Evolutionary conservation across 2,113 vertebrate genomes (phyloP), one percentile per base, ranked within the genome.

Genomic region (Myrmecobius fasciatus): DNA sequence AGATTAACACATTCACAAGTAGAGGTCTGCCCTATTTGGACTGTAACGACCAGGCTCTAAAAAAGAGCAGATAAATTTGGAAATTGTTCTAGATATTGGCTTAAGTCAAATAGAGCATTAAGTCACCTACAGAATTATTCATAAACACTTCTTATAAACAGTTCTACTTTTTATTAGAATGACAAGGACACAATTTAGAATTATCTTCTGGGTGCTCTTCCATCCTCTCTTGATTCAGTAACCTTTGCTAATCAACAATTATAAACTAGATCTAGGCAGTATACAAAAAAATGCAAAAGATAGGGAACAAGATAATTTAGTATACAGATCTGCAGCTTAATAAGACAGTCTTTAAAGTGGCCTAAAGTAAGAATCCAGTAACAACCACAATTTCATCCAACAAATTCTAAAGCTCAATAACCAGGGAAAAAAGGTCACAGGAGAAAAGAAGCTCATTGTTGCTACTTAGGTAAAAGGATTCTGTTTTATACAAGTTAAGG

Each of bases 371-470:
- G 36, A 22, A n/a, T 43, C 67, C n/a, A 83, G 67, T 43, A 83
- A 83, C 67, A 83, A 83, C 20, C n/a, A 83, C n/a, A 83, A 83
- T 24, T 83, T 83, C n/a, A 43, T 83, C n/a, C 6, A 83, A 83
- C 20, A 83, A 83, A 83, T 7, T 14, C 31, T 83, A 43, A 43
- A 43, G n/a, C 67, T 20, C 31, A 90, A 53, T 47, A 91, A 89
- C 90, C 89, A 94, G 67, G 36, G 92, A 36, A 53, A 96, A 94
- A 20, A 91, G 47, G 54, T 51, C 20, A 94, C 53, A 92, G n/a
- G 91, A 93, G 31, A 96, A 83, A 96, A 83, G 67, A 96, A 95
- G 89, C 52, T 95, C 52, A 95, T 75, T 92, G 92, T 49, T 90
- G 47, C 91, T 94, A 89, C 25, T 52, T 95, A 46, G 92, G 75